Conservation (phyloP, 1,140 invertebrate species). For the Calycopis cecrops region DNA sequence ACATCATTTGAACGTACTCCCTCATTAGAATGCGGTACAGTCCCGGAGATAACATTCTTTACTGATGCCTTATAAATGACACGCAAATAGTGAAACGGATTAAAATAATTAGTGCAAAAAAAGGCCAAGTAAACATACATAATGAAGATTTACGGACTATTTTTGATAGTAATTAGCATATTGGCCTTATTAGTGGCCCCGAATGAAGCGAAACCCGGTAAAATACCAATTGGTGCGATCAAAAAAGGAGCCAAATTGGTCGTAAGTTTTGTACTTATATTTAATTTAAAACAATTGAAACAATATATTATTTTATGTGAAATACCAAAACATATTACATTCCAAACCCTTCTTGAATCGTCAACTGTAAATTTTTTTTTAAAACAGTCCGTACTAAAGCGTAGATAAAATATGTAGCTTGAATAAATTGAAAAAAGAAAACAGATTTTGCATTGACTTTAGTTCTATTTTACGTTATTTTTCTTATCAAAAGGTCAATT, state of each 20-base stretch:
- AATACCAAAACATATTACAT: too few species aligned
- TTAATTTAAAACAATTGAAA: background rate
- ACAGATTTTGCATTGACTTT: too few species aligned
- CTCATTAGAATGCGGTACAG: conserved; percentile 16
- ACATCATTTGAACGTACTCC: background rate
- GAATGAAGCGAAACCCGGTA: conserved; percentile 24
- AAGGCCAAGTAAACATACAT: conserved; percentile 10
- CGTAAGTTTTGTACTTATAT: conserved; percentile 29
- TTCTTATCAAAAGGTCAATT: too few species aligned
- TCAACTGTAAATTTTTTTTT: too few species aligned
- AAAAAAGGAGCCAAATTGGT: conserved; percentile 33
- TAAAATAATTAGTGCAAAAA: background rate
- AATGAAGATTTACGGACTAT: conserved; percentile 26
- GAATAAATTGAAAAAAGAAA: too few species aligned
- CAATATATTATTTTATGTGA: too few species aligned
- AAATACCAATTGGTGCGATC: conserved; percentile 29
- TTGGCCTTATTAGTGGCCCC: conserved; percentile 21
- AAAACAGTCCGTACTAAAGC: too few species aligned
- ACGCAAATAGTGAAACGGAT: background rate
- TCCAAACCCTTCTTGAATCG: too few species aligned
- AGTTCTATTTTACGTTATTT: too few species aligned
- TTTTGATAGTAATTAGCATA: conserved; percentile 24
- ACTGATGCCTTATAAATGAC: background rate
- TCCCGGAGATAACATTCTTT: conserved; percentile 13
- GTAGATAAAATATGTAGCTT: too few species aligned